Percentiles rank a stretch among this genome's conserved stretches.
Evolutionary conservation across 2,113 vertebrate genomes (phyloP).

Genomic region (Progne subis): DNA sequence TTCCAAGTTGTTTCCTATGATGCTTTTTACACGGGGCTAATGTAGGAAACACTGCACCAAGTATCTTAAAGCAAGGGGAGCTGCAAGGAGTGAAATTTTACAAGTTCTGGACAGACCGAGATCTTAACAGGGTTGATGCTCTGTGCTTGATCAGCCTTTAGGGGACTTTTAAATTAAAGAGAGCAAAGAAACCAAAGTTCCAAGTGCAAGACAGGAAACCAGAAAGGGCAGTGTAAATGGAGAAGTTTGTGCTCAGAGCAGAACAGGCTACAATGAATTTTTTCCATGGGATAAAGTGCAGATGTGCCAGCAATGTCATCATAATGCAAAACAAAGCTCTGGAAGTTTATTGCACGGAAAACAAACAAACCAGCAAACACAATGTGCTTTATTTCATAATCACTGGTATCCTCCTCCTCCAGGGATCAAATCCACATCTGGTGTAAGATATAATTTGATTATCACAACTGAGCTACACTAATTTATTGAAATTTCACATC

Average conservation of each 20-base stretch:
- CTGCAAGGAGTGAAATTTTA: not conserved
- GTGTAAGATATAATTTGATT: not conserved
- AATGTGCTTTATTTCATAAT: not conserved
- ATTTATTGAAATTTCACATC: not conserved
- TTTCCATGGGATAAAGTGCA: not conserved
- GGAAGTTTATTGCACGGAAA: not conserved
- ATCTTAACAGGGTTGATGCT: not conserved
- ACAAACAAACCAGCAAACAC: constrained; percentile 17
- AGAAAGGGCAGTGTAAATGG: not conserved
- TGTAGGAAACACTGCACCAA: not conserved
- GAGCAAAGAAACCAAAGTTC: not conserved
- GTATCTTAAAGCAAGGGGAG: not conserved
- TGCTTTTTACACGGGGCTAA: not conserved
- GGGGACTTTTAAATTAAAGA: not conserved
- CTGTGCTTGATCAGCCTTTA: not conserved
- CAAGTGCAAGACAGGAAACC: not conserved
- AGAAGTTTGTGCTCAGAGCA: not conserved
- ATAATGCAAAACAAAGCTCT: constrained; percentile 29
- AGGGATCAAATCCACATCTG: constrained; percentile 25
- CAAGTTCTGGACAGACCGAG: not conserved
- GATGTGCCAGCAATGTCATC: not conserved
- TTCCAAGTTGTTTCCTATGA: not conserved
- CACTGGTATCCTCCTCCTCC: not conserved
- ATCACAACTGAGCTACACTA: accelerated
- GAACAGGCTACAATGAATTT: not conserved